A percentile compares a stretch with the other conserved stretches of the same genome.
Conservation (phyloP, 2,113 vertebrate species). For the Ochotona curzoniae region DNA sequence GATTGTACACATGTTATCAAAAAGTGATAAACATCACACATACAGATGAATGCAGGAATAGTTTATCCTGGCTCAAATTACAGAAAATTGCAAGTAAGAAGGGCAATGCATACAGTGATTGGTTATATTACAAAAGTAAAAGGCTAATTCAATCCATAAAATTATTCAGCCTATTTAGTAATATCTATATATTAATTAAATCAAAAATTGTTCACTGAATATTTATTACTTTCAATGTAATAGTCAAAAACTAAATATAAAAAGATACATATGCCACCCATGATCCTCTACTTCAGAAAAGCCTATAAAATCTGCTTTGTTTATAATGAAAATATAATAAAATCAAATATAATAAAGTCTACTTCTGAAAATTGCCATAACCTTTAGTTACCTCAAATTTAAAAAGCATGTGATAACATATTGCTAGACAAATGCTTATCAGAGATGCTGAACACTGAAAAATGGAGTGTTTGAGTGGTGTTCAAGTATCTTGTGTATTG, state of each 20-base stretch:
- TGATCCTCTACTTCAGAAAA: not conserved
- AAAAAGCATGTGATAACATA: not conserved
- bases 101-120: not conserved
- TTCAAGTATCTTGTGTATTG: not conserved
- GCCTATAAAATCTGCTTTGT: not conserved
- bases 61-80: not conserved
- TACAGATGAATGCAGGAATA: not conserved
- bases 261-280: not conserved
- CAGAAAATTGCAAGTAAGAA: not conserved
- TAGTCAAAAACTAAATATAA: not conserved
- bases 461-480: not conserved
- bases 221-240: not conserved
- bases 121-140: not conserved
- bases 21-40: not conserved
- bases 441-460: not conserved
- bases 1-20: not conserved
- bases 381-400: not conserved
- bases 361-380: not conserved
- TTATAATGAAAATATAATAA: not conserved
- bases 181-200: not conserved
- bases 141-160: not conserved
- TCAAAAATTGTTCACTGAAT: not conserved
- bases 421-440: not conserved
- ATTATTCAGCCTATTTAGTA: not conserved
- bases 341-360: conserved; percentile 4